phyloP scores from a whole-genome alignment of 2,888 invertebrate species.

The Lithodes maja region DNA sequence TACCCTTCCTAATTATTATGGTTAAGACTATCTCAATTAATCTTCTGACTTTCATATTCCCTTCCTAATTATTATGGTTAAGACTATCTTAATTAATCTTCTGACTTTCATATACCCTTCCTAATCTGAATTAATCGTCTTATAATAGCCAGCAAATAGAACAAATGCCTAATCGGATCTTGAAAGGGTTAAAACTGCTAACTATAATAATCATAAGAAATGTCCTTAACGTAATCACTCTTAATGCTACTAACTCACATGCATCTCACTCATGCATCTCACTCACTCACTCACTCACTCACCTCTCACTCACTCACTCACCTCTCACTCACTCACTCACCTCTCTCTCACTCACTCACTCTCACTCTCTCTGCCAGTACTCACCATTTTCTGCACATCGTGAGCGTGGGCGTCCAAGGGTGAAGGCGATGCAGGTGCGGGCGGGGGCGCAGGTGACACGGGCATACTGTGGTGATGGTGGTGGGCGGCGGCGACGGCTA shows the following conservation, averaged over 20 bases:
- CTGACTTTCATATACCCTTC: too few relatives aligned
- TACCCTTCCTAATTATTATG: too few relatives aligned
- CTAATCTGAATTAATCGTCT: too few relatives aligned
- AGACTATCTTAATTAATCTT: too few relatives aligned
- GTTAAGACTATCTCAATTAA: too few relatives aligned
- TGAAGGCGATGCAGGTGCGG: conserved; percentile 33
- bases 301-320: background rate
- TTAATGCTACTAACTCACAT: background rate
- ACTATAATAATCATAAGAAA: too few relatives aligned
- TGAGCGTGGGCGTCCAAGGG: conserved; percentile 41
- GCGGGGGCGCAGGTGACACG: background rate
- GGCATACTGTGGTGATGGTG: conserved; percentile 15
- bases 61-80: too few relatives aligned
- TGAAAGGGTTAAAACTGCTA: too few relatives aligned
- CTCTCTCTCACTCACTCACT: background rate
- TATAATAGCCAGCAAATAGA: too few relatives aligned
- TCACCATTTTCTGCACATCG: conserved; percentile 53
- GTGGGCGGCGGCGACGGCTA: background rate
- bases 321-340: background rate
- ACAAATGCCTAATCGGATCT: too few relatives aligned
- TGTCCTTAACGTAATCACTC: background rate
- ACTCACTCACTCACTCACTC: background rate
- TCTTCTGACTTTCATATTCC: too few relatives aligned
- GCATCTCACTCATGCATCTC: background rate
- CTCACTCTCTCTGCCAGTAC: conserved; percentile 21